Conservation (phyloP, 2,888 invertebrate genomes). For the Embidobia sp. region DNA sequence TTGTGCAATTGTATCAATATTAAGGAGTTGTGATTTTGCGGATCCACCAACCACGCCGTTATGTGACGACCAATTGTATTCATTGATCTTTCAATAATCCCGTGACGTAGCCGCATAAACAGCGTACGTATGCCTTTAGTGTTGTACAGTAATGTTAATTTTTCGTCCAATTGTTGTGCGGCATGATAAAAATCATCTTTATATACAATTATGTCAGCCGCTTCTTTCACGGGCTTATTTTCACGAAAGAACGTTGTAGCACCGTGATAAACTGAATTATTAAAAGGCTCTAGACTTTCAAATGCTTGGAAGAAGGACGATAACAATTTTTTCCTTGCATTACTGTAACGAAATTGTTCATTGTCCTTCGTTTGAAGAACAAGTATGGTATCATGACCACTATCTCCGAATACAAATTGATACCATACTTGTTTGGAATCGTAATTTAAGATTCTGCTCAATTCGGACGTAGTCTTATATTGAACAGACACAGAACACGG, state of each 20-base stretch:
- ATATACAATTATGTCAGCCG: neutral
- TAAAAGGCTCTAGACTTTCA: neutral
- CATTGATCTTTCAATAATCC: neutral
- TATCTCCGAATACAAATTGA: neutral
- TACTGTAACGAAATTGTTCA: neutral
- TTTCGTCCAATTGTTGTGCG: neutral
- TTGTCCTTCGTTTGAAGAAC: neutral
- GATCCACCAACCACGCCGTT: neutral
- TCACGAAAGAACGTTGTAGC: neutral
- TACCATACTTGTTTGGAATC: neutral
- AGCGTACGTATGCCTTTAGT: neutral
- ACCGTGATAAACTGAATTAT: neutral
- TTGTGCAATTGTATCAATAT: neutral
- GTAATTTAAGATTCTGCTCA: neutral
- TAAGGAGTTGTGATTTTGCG: neutral
- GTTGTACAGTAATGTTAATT: too few species aligned
- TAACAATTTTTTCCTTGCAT: neutral
- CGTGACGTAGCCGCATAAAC: neutral
- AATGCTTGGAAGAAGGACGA: neutral
- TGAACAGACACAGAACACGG: neutral
- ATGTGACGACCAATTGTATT: too few species aligned
- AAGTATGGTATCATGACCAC: neutral
- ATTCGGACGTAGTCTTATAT: neutral
- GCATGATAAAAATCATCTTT: neutral
- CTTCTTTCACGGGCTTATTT: neutral